A percentile compares a stretch with the other conserved stretches of the same genome.
Conservation (phyloP, 2,888 invertebrate species). For the Ichneumoninae sp. region DNA sequence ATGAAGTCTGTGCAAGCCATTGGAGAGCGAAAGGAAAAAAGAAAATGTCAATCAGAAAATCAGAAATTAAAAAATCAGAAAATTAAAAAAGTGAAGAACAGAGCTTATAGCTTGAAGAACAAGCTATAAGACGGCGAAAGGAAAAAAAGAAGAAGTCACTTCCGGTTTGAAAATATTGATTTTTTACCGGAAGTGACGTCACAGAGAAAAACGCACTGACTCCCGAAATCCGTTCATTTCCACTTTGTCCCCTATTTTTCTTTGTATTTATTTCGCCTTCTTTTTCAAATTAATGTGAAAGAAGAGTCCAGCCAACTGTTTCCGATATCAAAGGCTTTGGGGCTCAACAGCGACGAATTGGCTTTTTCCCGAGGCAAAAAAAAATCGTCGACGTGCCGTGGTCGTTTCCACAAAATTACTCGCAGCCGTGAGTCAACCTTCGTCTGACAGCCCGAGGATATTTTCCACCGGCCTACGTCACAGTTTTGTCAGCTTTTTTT, state of each 20-base stretch:
- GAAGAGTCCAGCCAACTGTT: background rate
- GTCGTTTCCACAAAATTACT: constrained; percentile 40
- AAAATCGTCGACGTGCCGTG: background rate
- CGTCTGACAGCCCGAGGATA: constrained; percentile 41
- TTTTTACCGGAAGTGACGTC: too few relatives aligned
- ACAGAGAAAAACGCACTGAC: too few relatives aligned
- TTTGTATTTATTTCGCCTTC: background rate
- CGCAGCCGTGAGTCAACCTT: background rate
- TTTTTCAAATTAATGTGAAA: background rate
- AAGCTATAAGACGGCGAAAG: too few relatives aligned
- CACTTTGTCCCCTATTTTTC: background rate
- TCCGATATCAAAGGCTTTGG: background rate
- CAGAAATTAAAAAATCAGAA: too few relatives aligned
- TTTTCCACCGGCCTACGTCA: constrained; percentile 13
- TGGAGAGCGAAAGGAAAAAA: too few relatives aligned
- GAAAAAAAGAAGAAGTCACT: too few relatives aligned
- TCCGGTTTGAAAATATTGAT: too few relatives aligned
- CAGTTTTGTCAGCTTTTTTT: constrained; percentile 6
- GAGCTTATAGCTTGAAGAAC: too few relatives aligned
- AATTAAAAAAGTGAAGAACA: too few relatives aligned
- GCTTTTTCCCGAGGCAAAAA: constrained; percentile 7
- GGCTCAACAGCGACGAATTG: background rate
- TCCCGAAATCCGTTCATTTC: background rate
- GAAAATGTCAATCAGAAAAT: too few relatives aligned
- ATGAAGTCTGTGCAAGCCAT: too few relatives aligned